phyloP scores from a whole-genome alignment of 2,113 vertebrate genomes.

The Garra rufa region DNA sequence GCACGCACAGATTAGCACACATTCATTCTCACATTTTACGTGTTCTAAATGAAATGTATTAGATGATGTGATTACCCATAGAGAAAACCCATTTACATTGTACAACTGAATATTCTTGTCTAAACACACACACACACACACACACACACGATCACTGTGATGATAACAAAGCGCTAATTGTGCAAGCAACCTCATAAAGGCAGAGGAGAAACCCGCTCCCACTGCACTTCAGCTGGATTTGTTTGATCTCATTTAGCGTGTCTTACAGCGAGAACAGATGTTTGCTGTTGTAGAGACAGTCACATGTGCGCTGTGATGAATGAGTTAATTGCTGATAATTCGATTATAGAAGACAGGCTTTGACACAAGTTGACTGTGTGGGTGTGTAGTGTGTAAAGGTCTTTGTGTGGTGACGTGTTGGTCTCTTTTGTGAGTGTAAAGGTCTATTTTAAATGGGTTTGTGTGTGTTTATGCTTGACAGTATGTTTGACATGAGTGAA shows the following conservation, averaged over 20 bases:
- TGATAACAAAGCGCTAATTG: slow-evolving; percentile 2
- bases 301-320: slow-evolving; percentile 47
- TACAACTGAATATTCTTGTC: not conserved
- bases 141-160: not conserved
- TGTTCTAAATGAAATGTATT: not conserved
- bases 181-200: not conserved
- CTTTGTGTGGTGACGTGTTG: not conserved
- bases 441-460: not conserved
- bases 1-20: too few species aligned
- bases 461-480: not conserved
- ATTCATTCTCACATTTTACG: not conserved
- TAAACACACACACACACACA: not conserved
- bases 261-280: slow-evolving; percentile 24
- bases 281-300: slow-evolving; percentile 21
- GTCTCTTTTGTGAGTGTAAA: not conserved
- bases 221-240: slow-evolving; percentile 19
- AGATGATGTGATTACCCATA: not conserved
- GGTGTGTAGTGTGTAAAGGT: slow-evolving; percentile 23
- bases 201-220: not conserved
- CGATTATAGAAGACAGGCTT: slow-evolving; percentile 28
- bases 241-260: slow-evolving; percentile 36
- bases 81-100: not conserved
- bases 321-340: slow-evolving; percentile 51
- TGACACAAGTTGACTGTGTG: slow-evolving; percentile 20
- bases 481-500: not conserved